Evolutionary conservation across 2,888 invertebrate genomes (phyloP).

Genomic region (Monochamus alternatus): DNA sequence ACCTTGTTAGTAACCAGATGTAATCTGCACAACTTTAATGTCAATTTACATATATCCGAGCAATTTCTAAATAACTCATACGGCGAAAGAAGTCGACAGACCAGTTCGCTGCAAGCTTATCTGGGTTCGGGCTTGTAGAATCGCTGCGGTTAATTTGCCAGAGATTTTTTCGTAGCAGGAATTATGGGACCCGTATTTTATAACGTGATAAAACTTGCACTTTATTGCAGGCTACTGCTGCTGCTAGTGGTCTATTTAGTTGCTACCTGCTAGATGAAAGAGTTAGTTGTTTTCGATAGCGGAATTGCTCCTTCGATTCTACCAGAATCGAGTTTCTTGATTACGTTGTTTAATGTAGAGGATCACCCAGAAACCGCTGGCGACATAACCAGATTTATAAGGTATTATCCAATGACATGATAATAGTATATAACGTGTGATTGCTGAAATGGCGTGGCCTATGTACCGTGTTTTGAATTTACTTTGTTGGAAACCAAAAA

Average conservation of each 20-base stretch:
- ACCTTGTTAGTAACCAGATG: constrained; percentile 32
- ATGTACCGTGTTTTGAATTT: too few species aligned
- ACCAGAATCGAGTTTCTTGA: too few species aligned
- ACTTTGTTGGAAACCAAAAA: too few species aligned
- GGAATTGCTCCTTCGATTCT: too few species aligned
- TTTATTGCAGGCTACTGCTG: background rate
- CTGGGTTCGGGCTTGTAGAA: background rate
- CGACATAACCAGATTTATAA: too few species aligned
- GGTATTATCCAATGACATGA: too few species aligned
- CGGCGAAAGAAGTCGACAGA: constrained; percentile 6
- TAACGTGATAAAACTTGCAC: background rate
- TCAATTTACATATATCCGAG: constrained; percentile 26
- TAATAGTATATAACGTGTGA: too few species aligned
- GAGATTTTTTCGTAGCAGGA: background rate
- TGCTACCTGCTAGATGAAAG: background rate
- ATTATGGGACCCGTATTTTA: background rate
- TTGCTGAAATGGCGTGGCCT: too few species aligned
- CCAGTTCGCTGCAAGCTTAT: constrained; percentile 8
- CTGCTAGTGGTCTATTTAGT: background rate
- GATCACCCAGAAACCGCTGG: too few species aligned
- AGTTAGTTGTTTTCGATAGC: background rate
- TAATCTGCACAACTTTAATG: constrained; percentile 18
- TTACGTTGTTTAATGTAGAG: too few species aligned
- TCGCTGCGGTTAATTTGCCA: constrained; percentile 8
- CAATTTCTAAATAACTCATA: constrained; percentile 18